Conservation (phyloP, 2,797 vertebrate genomes). For the Kryptopterus vitreolus region DNA sequence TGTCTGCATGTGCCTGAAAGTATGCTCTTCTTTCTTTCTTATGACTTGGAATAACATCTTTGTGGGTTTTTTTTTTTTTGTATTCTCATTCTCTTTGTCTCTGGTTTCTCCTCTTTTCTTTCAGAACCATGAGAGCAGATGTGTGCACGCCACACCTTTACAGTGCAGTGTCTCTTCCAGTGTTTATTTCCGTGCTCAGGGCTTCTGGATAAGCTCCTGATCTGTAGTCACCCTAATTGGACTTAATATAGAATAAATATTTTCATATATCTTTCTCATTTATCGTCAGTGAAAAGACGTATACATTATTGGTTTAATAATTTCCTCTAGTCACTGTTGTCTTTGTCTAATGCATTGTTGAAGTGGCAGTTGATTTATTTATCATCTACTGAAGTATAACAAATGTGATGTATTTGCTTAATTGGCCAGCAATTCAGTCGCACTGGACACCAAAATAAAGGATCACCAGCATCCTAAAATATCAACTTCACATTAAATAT, state of each 20-base stretch:
- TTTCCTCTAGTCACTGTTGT: background rate
- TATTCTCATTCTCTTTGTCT: no score
- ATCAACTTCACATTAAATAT: background rate
- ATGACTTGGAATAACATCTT: background rate
- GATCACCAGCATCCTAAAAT: background rate
- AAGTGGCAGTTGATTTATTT: slow-evolving; percentile 8
- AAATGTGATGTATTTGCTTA: background rate
- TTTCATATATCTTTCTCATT: background rate
- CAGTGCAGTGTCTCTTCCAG: no score
- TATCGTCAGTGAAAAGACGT: background rate
- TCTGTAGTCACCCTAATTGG: background rate
- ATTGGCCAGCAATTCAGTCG: background rate
- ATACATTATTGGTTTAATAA: background rate
- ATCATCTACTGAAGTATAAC: background rate
- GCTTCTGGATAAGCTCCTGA: background rate
- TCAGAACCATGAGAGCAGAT: no score
- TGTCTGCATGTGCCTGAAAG: background rate
- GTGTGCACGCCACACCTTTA: no score
- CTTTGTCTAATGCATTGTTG: background rate
- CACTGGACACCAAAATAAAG: background rate
- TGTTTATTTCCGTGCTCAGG: no score
- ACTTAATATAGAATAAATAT: background rate
- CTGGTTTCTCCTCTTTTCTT: no score
- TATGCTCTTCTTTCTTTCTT: background rate
- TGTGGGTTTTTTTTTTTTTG: no score